A percentile compares a stretch with the other conserved stretches of the same genome.
Evolutionary conservation across 2,797 vertebrate genomes (phyloP).

Genomic region (Artibeus lituratus): DNA sequence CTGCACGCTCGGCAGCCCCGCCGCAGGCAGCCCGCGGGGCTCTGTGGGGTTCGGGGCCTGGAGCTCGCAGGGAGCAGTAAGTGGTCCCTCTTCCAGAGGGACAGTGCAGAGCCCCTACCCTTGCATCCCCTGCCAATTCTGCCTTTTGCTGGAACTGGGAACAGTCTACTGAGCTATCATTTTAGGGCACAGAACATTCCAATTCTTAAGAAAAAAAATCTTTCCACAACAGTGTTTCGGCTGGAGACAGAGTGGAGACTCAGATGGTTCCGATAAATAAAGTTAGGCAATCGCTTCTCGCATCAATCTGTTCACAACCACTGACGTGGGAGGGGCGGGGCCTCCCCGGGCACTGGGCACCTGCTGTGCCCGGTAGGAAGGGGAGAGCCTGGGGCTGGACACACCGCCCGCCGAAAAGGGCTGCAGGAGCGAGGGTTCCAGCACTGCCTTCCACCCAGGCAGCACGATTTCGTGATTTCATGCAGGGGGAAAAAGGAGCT

Average conservation of each 20-base stretch:
- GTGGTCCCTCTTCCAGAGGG: not conserved
- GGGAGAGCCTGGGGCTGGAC: too few relatives aligned
- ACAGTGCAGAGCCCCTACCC: not conserved
- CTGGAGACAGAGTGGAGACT: not conserved
- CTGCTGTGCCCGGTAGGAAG: too few relatives aligned
- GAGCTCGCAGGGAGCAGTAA: not conserved
- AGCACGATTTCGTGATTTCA: not conserved
- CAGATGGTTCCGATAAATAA: not conserved
- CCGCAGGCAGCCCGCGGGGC: not conserved
- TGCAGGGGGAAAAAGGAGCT: not conserved
- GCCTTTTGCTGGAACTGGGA: not conserved
- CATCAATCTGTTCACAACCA: not conserved
- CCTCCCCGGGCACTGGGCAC: not conserved
- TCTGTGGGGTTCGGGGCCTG: accelerated
- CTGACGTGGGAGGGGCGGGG: not conserved
- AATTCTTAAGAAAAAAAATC: not conserved
- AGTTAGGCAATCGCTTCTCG: not conserved
- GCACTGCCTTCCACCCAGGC: not conserved
- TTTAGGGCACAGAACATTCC: not conserved
- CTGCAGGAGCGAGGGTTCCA: not conserved
- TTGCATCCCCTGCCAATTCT: not conserved
- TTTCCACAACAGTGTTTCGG: not conserved
- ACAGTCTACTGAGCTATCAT: not conserved
- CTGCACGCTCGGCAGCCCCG: too few relatives aligned
- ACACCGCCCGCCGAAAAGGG: too few relatives aligned